A percentile compares a stretch with the other conserved stretches of the same genome.
Evolutionary conservation across 92 coral and sea anemone species (phyloP).

Genomic region (Epizoanthus illoricatus): DNA sequence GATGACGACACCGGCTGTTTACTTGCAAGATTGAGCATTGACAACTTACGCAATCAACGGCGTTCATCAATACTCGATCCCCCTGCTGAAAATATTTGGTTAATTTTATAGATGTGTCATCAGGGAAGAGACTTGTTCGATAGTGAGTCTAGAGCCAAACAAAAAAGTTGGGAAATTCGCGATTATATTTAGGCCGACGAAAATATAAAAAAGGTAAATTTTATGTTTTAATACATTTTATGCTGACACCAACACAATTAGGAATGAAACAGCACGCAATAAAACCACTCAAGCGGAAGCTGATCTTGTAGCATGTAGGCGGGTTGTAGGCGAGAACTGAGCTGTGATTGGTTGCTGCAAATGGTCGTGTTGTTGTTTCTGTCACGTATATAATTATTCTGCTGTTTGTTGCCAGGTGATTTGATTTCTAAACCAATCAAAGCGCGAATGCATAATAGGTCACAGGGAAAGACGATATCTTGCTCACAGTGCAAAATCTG

Average conservation of each 20-base stretch:
- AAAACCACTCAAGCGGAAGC: constrained; percentile 38
- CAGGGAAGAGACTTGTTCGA: background rate
- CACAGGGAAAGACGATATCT: constrained; percentile 53
- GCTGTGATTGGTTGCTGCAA: constrained; percentile 51
- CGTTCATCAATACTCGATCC: background rate
- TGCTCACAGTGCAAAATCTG: constrained; percentile 25
- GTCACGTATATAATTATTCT: constrained; percentile 40
- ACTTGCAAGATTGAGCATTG: background rate
- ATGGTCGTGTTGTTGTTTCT: constrained; percentile 47
- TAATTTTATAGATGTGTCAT: background rate
- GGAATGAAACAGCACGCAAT: constrained; percentile 17
- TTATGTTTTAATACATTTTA: background rate
- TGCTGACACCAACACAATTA: background rate
- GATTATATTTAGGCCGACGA: background rate
- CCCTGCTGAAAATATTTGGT: background rate
- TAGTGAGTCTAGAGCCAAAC: no score
- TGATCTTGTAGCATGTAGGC: constrained; percentile 45
- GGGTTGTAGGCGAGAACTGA: constrained; percentile 58
- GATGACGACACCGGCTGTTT: constrained; percentile 23
- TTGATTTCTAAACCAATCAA: constrained; percentile 80
- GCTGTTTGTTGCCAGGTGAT: constrained; percentile 76
- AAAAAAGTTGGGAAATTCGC: no score
- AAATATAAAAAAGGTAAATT: background rate
- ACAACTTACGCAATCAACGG: constrained; percentile 12
- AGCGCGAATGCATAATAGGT: constrained; percentile 46